These are phyloP conservation scores for Donacobius atricapilla DNA, from an alignment of 2,113 vertebrate species.

Conservation along the genomic window DNA sequence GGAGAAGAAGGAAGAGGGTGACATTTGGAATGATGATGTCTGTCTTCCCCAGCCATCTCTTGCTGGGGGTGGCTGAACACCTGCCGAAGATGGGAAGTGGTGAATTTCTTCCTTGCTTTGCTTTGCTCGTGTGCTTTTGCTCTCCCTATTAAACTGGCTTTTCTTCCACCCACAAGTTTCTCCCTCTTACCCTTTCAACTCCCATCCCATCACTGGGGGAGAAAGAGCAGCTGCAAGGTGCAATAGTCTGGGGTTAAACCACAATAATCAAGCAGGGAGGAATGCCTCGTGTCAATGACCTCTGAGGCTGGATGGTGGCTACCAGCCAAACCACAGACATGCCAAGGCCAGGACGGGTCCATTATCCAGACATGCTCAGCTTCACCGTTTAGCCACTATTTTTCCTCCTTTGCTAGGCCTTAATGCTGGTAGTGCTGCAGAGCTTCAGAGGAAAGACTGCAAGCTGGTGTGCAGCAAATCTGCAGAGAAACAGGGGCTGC, in stretches of 20 bases:
- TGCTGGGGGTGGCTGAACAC: neutral
- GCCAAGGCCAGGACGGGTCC: neutral
- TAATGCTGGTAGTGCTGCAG: neutral
- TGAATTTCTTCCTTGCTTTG: neutral
- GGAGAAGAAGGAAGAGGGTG: neutral
- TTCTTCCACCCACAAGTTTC: neutral
- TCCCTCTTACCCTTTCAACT: neutral
- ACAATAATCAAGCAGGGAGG: accelerated
- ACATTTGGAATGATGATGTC: neutral
- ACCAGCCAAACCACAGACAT: neutral
- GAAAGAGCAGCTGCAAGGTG: neutral
- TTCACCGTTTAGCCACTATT: neutral
- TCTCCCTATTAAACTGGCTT: neutral
- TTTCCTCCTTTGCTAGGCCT: neutral
- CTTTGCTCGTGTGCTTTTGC: neutral
- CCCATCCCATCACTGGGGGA: accelerated
- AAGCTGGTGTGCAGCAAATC: neutral
- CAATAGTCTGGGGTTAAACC: neutral
- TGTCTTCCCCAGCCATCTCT: neutral
- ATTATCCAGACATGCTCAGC: accelerated
- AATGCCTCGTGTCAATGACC: neutral
- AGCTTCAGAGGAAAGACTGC: neutral
- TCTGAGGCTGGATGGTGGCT: neutral
- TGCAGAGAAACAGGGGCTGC: neutral
- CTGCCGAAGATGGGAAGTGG: neutral